Base-by-base conservation (phyloP, 2,113 vertebrate genomes). In the Oryzias curvinotus region DNA sequence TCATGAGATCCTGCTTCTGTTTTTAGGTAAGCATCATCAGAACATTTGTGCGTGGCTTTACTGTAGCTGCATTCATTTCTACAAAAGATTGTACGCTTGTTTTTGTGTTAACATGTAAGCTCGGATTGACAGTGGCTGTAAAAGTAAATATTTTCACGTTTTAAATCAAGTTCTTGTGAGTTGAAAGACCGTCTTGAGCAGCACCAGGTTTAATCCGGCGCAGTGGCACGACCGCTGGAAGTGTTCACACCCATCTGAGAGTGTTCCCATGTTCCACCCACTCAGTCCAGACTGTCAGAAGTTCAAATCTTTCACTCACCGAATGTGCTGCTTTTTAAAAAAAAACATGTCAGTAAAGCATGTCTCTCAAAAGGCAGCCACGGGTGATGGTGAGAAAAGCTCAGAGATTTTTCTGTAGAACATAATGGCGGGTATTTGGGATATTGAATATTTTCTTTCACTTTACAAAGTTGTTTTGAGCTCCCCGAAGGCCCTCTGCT, bases 231-330 rank as follows among this genome's bases (percentile, higher is more conserved):
- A 58, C 67, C 36, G 44, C 36, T 25, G 18, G 5, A 17, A 25
- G 62, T 47, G 26, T 72, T 65, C 62, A 64, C 84, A 65, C 75
- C 72, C 81, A 57, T 64, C 7, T 19, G 44, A 52, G 59, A 7
- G n/a, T 65, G 55, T 71, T 54, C 60, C 58, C 58, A 52, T 45
- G 36, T 41, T 53, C 70, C 66, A 55, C 65, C 61, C 73, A 77
- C 68, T 68, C 77, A 74, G 47, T 65, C 60, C 54, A 75, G 51
- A 28, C 65, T 73, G 80, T 84, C 62, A 79, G 15, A 76, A 78
- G 85, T 87, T 83, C 73, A 80, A 74, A 75, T 71, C 60, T 78
- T 71, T 71, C 52, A 59, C 49, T 67, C 19, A 71, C 6, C 62
- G 67, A 63, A 53, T 21, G 44, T 71, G 42, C 21, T 21, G 19